A percentile compares a stretch with the other conserved stretches of the same genome.
Evolutionary conservation across 2,113 vertebrate species (phyloP).

Genomic region (Sinocyclocheilus anshuiensis): DNA sequence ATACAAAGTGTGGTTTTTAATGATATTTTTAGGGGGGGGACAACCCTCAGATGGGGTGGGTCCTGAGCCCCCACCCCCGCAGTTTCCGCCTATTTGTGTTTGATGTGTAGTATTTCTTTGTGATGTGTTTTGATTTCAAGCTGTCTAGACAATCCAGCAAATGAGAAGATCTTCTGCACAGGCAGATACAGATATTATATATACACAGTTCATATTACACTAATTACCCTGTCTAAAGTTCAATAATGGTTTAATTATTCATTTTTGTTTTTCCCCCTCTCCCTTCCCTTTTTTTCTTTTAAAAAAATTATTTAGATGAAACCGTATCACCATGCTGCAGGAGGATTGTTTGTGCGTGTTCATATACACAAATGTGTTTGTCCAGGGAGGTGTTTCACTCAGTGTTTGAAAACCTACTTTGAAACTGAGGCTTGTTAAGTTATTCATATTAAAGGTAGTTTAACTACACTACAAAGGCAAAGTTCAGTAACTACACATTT

Average conservation of each 20-base stretch:
- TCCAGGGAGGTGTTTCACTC: neutral
- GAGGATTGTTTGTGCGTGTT: neutral
- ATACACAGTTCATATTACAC: too few relatives aligned
- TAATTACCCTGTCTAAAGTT: too few relatives aligned
- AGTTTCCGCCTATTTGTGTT: too few relatives aligned
- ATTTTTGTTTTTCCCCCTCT: too few relatives aligned
- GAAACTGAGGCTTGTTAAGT: neutral
- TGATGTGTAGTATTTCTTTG: slow-evolving; percentile 22
- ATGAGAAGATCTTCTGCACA: neutral
- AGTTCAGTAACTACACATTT: neutral
- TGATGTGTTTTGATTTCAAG: neutral
- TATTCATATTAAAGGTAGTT: neutral
- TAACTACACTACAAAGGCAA: neutral
- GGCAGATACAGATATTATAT: slow-evolving; percentile 13
- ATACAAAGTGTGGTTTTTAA: too few relatives aligned
- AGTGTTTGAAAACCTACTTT: neutral
- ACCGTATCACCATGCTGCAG: neutral
- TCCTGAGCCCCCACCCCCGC: too few relatives aligned
- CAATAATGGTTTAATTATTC: too few relatives aligned
- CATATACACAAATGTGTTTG: too few relatives aligned
- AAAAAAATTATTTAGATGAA: too few relatives aligned
- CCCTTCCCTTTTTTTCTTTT: too few relatives aligned
- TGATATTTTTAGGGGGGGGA: too few relatives aligned
- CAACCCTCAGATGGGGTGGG: too few relatives aligned
- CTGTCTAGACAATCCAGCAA: slow-evolving; percentile 17